phyloP scores from a whole-genome alignment of 2,888 invertebrate genomes.

The Mayetiola destructor region DNA sequence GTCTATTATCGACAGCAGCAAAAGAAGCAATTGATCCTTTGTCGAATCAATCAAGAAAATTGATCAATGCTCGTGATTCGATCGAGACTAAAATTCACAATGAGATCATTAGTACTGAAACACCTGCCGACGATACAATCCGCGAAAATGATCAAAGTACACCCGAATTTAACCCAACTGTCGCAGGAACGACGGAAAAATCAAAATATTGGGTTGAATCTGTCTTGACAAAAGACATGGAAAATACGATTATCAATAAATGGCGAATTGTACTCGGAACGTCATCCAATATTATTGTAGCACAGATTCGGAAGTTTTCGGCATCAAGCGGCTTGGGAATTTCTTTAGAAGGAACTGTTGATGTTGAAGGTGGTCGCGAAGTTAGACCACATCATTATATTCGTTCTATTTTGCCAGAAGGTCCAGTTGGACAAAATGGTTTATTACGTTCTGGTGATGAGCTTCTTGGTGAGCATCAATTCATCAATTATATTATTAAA shows the following conservation, averaged over 20 bases:
- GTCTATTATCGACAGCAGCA: too few species aligned
- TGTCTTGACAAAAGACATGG: slow-evolving; percentile 51
- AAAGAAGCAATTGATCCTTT: slow-evolving; percentile 4
- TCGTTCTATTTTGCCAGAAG: slow-evolving; percentile 90
- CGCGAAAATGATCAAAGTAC: background rate
- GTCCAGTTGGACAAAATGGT: slow-evolving; percentile 88
- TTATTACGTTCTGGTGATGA: slow-evolving; percentile 89
- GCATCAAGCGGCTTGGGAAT: slow-evolving; percentile 93
- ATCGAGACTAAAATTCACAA: slow-evolving; percentile 27
- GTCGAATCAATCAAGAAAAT: slow-evolving; percentile 21
- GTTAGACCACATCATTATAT: slow-evolving; percentile 98
- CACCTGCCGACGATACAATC: background rate
- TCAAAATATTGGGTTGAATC: slow-evolving; percentile 34
- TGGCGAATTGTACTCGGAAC: slow-evolving; percentile 70
- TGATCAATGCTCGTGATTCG: slow-evolving; percentile 30
- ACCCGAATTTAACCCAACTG: slow-evolving; percentile 25
- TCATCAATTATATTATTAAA: background rate
- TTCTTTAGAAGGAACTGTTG: slow-evolving; percentile 94
- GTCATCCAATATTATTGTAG: slow-evolving; percentile 63
- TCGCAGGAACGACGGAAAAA: slow-evolving; percentile 25
- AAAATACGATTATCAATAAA: slow-evolving; percentile 64
- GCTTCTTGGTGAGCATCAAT: slow-evolving; percentile 45
- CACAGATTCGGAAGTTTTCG: slow-evolving; percentile 68
- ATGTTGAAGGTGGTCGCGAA: slow-evolving; percentile 92
- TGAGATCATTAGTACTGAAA: background rate